Evolutionary conservation across 2,888 invertebrate species (phyloP), one percentile per base, ranked within the genome.

Genomic region (Periphyllus acericola): DNA sequence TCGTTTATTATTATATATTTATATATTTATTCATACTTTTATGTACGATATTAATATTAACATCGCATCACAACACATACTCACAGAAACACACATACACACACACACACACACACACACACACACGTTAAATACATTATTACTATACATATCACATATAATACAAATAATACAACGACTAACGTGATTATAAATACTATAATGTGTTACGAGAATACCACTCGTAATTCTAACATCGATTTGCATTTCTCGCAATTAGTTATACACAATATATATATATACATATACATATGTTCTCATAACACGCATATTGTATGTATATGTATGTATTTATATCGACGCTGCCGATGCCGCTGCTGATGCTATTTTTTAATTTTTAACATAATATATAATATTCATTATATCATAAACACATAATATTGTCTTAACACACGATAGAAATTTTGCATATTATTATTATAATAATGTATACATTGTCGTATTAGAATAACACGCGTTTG

Each of bases 341-440:
- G 78, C 78, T 78, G 52, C 52, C 71, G 74, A 66, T 78, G 86
- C 81, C 85, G 86, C 81, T 76, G 89, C 89, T 86, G 52, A 52
- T 78, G 78, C 78, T 78, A 46, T 78, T 46, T 29, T 17, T 40
- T 17, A 14, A 46, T 1, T 46, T 46, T 46, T 1, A 46, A 46
- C 11, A 11, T 60, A 60, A 21, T 60, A 60, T 60, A 60, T 21
- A 21, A 60, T 60, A 25, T 46, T 60, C 9, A 21, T 21, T 60
- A 25, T 9, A 60, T 60, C 60, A 60, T 60, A 21, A 60, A 60
- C 25, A 60, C 21, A 21, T 60, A 60, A 60, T 60, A 60, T 60
- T 60, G 60, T 60, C 60, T 60, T 21, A 19, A 60, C 60, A 60
- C 60, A 60, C 9, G 25, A 60, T 60, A 60, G 21, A 1, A 1